Evolutionary conservation across 2,888 invertebrate genomes (phyloP).

Genomic region (Dasypolia templi): DNA sequence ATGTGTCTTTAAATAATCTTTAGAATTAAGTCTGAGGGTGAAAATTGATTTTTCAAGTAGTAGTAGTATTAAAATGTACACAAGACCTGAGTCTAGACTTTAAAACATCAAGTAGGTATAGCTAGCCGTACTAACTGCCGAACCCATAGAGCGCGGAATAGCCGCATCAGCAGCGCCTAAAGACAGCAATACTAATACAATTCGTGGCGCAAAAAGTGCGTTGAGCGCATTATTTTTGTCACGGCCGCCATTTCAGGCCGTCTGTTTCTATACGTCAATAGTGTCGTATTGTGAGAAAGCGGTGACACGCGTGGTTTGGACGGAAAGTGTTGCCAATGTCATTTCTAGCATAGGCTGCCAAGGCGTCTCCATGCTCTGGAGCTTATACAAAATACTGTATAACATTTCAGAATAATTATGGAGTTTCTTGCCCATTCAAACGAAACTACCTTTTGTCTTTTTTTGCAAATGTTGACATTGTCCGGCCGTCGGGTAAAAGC

Average conservation of each 20-base stretch:
- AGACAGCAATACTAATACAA: background rate
- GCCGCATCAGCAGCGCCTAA: no score
- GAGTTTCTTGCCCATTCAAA: background rate
- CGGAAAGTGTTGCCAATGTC: background rate
- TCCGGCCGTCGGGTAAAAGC: no score
- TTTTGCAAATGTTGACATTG: background rate
- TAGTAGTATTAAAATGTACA: background rate
- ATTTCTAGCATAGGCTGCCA: background rate
- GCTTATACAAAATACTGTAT: no score
- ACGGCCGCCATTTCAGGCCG: background rate
- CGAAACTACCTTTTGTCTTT: background rate
- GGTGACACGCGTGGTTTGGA: background rate
- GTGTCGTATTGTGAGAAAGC: no score
- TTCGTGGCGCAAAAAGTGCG: background rate
- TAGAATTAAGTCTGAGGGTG: background rate
- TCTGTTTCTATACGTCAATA: background rate
- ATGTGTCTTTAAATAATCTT: background rate
- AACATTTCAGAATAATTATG: background rate
- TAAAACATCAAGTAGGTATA: no score
- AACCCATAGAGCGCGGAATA: background rate
- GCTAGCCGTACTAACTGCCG: background rate
- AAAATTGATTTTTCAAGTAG: background rate
- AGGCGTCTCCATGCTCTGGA: background rate
- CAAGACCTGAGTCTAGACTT: background rate
- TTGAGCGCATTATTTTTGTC: background rate